These are phyloP conservation scores for Phortica okadai DNA, from an alignment of 2,888 invertebrate genomes.

Conservation along the genomic window DNA sequence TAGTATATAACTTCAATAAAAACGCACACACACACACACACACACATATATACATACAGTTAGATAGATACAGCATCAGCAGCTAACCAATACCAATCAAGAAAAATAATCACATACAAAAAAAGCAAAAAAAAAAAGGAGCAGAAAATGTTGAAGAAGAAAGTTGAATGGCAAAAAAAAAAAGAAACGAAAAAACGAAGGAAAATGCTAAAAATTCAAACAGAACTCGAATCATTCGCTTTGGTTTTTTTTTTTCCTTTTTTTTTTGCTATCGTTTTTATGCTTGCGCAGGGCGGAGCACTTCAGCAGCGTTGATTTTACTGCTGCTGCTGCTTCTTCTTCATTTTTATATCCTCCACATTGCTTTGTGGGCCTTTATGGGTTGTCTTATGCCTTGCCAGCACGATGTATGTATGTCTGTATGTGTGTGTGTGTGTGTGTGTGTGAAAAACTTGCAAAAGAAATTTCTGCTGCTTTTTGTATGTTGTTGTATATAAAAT, in stretches of 20 bases:
- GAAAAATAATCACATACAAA: slow-evolving; percentile 27
- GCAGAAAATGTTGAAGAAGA: not conserved
- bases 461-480: slow-evolving; percentile 27
- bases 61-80: not conserved
- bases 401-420: not conserved
- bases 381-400: too few relatives aligned
- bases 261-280: not conserved
- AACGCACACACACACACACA: not conserved
- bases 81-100: slow-evolving; percentile 32
- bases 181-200: not conserved
- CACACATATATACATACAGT: not conserved
- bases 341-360: too few relatives aligned
- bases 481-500: slow-evolving; percentile 41
- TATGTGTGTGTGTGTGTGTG: not conserved
- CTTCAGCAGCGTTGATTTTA: not conserved
- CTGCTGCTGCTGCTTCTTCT: not conserved
- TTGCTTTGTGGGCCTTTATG: too few relatives aligned
- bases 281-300: not conserved
- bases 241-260: not conserved
- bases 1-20: slow-evolving; percentile 11
- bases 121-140: not conserved
- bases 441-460: slow-evolving; percentile 17
- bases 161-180: not conserved
- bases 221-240: slow-evolving; percentile 13
- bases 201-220: slow-evolving; percentile 26